Base-by-base conservation (phyloP, 2,113 vertebrate species). In the Heptranchias perlo region DNA sequence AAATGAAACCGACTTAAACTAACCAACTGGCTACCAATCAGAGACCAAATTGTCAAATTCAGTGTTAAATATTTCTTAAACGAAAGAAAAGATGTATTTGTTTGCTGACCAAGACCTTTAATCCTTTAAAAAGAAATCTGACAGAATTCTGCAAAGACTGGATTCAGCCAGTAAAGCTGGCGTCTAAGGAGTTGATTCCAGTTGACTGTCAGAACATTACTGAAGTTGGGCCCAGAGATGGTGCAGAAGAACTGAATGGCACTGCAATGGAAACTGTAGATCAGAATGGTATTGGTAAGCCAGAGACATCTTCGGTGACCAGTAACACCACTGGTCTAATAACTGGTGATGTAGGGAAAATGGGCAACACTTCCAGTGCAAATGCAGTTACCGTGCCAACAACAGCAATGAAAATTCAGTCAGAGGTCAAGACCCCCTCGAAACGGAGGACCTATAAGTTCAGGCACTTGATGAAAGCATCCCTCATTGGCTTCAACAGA, bases 401-500 rank as follows among this genome's bases (percentile, higher is more conserved):
- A 95, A 94, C 58, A 3, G 94, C 54, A 0, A 64, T 96, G 14
- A 96, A 96, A 95, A 96, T 97, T 18, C 96, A 96, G 13, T 96
- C 97, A 10, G 97, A 95, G n/a, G 96, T 97, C 96, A 97, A 96
- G 0, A 96, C 96, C n/a, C 97, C 97, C 52, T 97, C 96, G 3
- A 96, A 97, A 96, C 91, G 8, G 23, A 97, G 96, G 49, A 96
- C 96, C 11, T 84, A 96, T 89, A 97, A 96, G 96, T 97, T 98
- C 89, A 97, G 97, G 96, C 96, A 96, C 3, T 96, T 97, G 35
- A 96, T 98, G 10, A 96, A 97, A 47, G 23, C 94, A 47, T 97
- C 97, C 96, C 96, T 97, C n/a, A 98, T 97, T 96, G 96, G 96
- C 76, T 98, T 98, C 25, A 98, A 97, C 96, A 97, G 96, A 95